Evolutionary conservation across 2,113 vertebrate species (phyloP).

Genomic region (Elanoides forficatus): DNA sequence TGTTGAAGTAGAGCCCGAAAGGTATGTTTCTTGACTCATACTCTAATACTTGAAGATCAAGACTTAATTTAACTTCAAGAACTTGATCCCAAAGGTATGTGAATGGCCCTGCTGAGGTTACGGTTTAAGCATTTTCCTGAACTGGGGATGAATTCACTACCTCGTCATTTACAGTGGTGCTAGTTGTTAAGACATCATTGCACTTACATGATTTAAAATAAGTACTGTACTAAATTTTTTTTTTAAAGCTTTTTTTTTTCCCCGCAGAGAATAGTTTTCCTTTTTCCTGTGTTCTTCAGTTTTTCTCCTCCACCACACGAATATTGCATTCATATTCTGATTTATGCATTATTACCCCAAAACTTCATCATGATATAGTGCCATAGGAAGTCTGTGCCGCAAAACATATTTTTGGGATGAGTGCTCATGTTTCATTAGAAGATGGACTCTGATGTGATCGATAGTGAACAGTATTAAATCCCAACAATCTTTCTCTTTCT

Average conservation of each 20-base stretch:
- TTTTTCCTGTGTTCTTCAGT: background rate
- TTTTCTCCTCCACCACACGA: background rate
- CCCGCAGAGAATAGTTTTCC: background rate
- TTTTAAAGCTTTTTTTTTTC: background rate
- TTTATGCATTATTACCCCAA: background rate
- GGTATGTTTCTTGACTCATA: background rate
- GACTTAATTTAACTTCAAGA: background rate
- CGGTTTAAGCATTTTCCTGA: background rate
- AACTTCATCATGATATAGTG: accelerated
- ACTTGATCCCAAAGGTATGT: background rate
- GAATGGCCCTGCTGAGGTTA: background rate
- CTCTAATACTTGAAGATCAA: background rate
- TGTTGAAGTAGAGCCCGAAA: background rate
- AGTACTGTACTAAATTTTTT: background rate
- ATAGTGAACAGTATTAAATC: background rate
- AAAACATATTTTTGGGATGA: background rate
- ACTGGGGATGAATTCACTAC: background rate
- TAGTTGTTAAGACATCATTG: background rate
- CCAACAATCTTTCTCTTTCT: background rate
- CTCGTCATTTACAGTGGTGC: background rate
- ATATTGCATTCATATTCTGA: background rate
- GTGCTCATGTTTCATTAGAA: background rate
- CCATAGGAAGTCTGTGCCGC: background rate
- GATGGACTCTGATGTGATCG: background rate
- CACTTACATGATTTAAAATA: background rate